A percentile compares a stretch with the other conserved stretches of the same genome.
These are phyloP conservation scores for Ameiurus melas DNA, from an alignment of 2,113 vertebrate genomes.

Conservation along the genomic window DNA sequence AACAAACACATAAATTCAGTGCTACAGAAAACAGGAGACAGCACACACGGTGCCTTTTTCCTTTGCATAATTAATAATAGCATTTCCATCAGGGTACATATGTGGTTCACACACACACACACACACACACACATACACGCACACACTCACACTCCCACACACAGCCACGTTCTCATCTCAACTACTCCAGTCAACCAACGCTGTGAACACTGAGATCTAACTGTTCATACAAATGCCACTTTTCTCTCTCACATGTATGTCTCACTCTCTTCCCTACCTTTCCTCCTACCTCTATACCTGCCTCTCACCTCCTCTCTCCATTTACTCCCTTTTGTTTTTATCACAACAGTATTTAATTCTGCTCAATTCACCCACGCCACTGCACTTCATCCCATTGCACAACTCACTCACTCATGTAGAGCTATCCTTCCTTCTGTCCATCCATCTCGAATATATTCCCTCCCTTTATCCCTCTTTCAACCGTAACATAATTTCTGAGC, in stretches of 20 bases:
- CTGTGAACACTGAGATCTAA: constrained; percentile 45
- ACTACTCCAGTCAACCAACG: constrained; percentile 46
- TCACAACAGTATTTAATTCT: constrained; percentile 30
- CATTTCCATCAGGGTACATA: constrained; percentile 7
- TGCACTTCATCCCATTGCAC: constrained; percentile 20
- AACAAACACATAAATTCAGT: constrained; percentile 43
- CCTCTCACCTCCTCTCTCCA: constrained; percentile 42
- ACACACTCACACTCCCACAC: constrained; percentile 37
- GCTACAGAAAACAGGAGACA: constrained; percentile 45
- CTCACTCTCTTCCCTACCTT: constrained; percentile 30
- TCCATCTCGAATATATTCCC: neutral
- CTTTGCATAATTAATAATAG: constrained; percentile 22
- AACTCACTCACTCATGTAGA: neutral
- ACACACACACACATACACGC: constrained; percentile 9
- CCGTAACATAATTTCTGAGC: neutral
- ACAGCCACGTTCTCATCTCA: constrained; percentile 45
- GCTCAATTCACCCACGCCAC: constrained; percentile 7
- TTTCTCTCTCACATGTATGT: constrained; percentile 43
- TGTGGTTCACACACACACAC: constrained; percentile 17
- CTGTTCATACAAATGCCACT: constrained; percentile 55
- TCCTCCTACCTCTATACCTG: constrained; percentile 29
- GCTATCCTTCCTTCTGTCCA: neutral
- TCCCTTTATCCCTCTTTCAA: neutral
- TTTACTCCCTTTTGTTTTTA: constrained; percentile 47
- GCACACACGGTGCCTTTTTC: constrained; percentile 21